Conservation (phyloP, 1,140 invertebrate species). For the Coenobita brevimanus region DNA sequence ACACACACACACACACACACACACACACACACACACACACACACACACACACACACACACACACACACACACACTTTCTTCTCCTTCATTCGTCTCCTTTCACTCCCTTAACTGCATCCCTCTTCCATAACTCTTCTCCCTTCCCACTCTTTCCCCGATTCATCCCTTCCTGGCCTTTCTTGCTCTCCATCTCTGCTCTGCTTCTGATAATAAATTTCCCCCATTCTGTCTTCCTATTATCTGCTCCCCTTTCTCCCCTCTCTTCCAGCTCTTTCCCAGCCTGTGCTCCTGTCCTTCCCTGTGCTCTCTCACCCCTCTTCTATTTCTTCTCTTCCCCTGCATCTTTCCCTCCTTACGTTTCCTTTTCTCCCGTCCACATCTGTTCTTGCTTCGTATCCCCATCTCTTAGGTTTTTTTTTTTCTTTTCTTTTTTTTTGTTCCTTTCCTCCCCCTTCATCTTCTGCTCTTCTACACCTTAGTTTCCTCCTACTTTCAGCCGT, state of each 20-base stretch:
- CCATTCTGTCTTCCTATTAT: not conserved
- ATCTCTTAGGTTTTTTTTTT: not conserved
- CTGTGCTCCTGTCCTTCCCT: not conserved
- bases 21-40: not conserved
- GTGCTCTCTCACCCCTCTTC: too few species aligned
- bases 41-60: not conserved
- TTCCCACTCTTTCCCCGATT: too few species aligned
- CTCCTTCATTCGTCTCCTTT: slow-evolving; percentile 5
- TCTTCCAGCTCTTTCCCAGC: not conserved
- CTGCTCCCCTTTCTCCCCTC: not conserved
- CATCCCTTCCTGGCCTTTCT: too few species aligned
- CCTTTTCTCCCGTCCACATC: not conserved
- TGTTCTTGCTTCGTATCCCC: not conserved
- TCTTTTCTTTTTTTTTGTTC: not conserved
- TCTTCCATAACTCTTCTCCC: not conserved
- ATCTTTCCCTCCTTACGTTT: not conserved
- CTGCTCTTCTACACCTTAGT: not conserved
- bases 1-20: slow-evolving; percentile 3
- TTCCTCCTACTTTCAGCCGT: not conserved
- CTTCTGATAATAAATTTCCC: too few species aligned
- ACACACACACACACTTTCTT: slow-evolving; percentile 8
- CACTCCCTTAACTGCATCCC: not conserved
- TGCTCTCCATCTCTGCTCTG: too few species aligned
- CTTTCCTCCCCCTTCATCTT: not conserved
- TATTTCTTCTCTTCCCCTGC: not conserved